Base-by-base conservation (phyloP, 2,797 vertebrate genomes). In the Falco columbarius region DNA sequence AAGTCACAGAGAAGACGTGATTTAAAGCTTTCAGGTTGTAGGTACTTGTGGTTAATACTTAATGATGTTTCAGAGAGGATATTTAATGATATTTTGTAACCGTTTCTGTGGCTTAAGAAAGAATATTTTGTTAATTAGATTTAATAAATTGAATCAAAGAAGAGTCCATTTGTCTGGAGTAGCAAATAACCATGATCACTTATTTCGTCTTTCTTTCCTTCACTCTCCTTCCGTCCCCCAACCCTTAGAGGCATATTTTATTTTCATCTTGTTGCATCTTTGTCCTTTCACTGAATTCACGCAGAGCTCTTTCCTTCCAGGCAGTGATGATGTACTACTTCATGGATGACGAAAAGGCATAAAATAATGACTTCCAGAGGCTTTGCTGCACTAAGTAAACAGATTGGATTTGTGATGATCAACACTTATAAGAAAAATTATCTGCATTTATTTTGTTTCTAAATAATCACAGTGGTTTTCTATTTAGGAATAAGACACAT, bases 121-220 rank as follows among this genome's bases (percentile, higher is more conserved):
- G 1, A 62, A 36, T 68, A 18, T 84, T 62, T 89, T 93, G 72
- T 12, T 22, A 94, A 91, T 95, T 86, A 79, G 55, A 81, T 95
- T 86, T 56, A 86, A 76, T 79, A 86, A 87, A 79, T 91, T 72
- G 46, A 91, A 90, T 91, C 55, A 59, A 87, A 92, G 46, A 63
- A 70, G 23, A 84, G 42, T 79, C 62, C 42, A 72, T 91, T 94
- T 91, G 42, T 86, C 62, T 95, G 13, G 8, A 76, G 12, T 23
- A 86, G 55, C 56, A 72, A 85, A 77, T 62, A 91, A 22, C 17
- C 73, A 13, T 58, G 51, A 68, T 77, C 24, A 24, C 14, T 67
- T 86, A 6, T 59, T 85, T 88, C 71, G 30, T 75, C 47, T 81
- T 73, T 89, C 26, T 58, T 94, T 79, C 30, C 30, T 55, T 90